These are phyloP conservation scores for Danio jaintianensis DNA, from an alignment of 2,797 vertebrate species.

Conservation along the genomic window DNA sequence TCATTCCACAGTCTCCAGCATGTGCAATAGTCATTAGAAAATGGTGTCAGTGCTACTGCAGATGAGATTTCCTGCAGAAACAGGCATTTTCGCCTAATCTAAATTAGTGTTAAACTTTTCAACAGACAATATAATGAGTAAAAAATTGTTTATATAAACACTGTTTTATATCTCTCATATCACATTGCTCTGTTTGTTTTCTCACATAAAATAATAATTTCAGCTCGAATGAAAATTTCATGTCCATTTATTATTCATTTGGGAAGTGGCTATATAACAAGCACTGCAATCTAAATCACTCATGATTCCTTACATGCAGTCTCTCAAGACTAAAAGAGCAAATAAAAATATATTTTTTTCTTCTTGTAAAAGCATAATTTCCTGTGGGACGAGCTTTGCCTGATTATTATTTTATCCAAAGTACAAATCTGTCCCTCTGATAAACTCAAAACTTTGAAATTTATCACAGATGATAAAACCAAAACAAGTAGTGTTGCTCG, in stretches of 20 bases:
- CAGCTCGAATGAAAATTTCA: not conserved
- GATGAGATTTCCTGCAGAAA: not conserved
- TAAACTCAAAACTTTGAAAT: not conserved
- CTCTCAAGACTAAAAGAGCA: conserved; percentile 2
- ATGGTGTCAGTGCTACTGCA: not conserved
- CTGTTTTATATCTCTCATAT: not conserved
- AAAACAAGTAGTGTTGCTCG: not conserved
- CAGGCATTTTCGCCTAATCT: not conserved
- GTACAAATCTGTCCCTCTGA: not conserved
- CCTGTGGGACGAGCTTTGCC: not conserved
- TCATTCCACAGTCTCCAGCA: conserved; percentile 49
- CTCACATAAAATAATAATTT: not conserved
- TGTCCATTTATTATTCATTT: not conserved
- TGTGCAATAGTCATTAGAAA: conserved; percentile 53
- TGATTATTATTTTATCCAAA: not conserved
- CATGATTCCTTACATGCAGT: too few relatives aligned
- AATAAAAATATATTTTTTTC: too few relatives aligned
- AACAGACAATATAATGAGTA: not conserved
- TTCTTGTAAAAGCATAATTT: not conserved
- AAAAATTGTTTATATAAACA: too few relatives aligned
- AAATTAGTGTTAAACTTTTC: not conserved
- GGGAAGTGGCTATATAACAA: not conserved
- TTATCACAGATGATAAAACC: not conserved
- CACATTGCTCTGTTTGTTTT: not conserved
- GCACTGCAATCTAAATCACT: too few relatives aligned